These are phyloP conservation scores for Ormyrus labotus DNA, from an alignment of 2,888 invertebrate genomes.

Conservation along the genomic window DNA sequence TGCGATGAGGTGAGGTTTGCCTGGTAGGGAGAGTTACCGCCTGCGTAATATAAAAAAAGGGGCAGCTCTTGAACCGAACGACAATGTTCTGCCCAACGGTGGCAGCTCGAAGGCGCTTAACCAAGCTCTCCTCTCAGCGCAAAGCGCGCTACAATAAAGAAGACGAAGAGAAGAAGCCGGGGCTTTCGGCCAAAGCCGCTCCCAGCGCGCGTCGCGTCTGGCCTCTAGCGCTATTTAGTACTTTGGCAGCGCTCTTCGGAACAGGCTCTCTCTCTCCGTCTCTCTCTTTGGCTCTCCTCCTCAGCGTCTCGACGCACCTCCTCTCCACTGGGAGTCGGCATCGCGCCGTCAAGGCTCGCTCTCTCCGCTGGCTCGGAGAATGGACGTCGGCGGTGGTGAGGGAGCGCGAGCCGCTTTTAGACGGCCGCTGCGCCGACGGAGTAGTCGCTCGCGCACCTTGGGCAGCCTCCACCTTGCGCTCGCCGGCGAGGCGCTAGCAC, in stretches of 20 bases:
- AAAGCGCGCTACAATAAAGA: no score
- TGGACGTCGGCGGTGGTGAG: slow-evolving; percentile 41
- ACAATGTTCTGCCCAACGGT: no score
- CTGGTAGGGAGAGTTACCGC: no score
- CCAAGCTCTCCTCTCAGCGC: no score
- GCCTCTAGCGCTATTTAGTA: slow-evolving; percentile 39
- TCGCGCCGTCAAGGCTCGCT: slow-evolving; percentile 25
- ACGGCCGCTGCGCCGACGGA: slow-evolving; percentile 69
- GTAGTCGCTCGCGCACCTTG: slow-evolving; percentile 73
- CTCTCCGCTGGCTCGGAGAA: slow-evolving; percentile 38
- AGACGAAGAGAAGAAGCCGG: neutral
- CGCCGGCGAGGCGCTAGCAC: slow-evolving; percentile 23
- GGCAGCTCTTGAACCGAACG: no score
- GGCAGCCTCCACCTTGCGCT: slow-evolving; percentile 73
- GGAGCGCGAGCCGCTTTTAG: slow-evolving; percentile 74
- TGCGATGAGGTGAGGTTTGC: no score
- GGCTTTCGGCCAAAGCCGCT: slow-evolving; percentile 4
- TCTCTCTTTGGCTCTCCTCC: neutral
- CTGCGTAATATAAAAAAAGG: no score
- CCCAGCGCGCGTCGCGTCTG: neutral
- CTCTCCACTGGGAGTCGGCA: neutral
- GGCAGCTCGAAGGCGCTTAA: no score
- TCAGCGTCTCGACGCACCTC: slow-evolving; percentile 7
- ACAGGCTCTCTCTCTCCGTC: slow-evolving; percentile 1
- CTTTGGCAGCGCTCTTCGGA: slow-evolving; percentile 42